Percentiles rank a stretch among this genome's conserved stretches.
Conservation (phyloP, 2,888 invertebrate genomes). For the Dendrolimus houi region DNA sequence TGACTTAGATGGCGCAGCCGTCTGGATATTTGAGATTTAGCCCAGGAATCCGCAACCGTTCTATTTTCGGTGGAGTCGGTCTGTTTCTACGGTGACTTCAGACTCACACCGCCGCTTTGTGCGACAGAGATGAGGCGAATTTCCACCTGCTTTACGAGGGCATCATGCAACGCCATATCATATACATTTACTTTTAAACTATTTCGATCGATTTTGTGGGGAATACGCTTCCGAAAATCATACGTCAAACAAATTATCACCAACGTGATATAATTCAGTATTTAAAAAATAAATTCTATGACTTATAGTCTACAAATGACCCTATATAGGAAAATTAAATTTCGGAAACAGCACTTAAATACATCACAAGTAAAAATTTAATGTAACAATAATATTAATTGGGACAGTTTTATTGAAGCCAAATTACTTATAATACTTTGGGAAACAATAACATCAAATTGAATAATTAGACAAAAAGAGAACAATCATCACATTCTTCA, state of each 20-base stretch:
- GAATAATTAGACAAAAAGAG: slow-evolving; percentile 1
- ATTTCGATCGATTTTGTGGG: slow-evolving; percentile 64
- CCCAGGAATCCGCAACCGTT: slow-evolving; percentile 75
- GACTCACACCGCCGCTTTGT: slow-evolving; percentile 21
- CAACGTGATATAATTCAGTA: too few species aligned
- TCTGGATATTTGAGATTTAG: slow-evolving; percentile 79
- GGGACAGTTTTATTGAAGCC: too few species aligned
- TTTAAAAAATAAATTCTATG: too few species aligned
- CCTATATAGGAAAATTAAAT: too few species aligned
- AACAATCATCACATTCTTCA: slow-evolving; percentile 21
- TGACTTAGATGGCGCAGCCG: slow-evolving; percentile 83
- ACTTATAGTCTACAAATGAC: too few species aligned
- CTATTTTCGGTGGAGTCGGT: slow-evolving; percentile 69
- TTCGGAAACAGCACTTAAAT: too few species aligned
- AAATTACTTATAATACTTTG: slow-evolving; percentile 1
- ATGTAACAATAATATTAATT: too few species aligned
- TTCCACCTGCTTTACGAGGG: slow-evolving; percentile 29
- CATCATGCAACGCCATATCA: slow-evolving; percentile 48
- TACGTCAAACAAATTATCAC: slow-evolving; percentile 22
- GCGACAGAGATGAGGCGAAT: slow-evolving; percentile 50
- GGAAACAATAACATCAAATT: too few species aligned
- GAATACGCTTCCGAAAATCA: slow-evolving; percentile 39
- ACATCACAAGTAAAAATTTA: too few species aligned
- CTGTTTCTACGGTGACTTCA: slow-evolving; percentile 46
- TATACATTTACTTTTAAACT: slow-evolving; percentile 68